phyloP scores from a whole-genome alignment of 2,888 invertebrate species.

The Thereva nobilitata region DNA sequence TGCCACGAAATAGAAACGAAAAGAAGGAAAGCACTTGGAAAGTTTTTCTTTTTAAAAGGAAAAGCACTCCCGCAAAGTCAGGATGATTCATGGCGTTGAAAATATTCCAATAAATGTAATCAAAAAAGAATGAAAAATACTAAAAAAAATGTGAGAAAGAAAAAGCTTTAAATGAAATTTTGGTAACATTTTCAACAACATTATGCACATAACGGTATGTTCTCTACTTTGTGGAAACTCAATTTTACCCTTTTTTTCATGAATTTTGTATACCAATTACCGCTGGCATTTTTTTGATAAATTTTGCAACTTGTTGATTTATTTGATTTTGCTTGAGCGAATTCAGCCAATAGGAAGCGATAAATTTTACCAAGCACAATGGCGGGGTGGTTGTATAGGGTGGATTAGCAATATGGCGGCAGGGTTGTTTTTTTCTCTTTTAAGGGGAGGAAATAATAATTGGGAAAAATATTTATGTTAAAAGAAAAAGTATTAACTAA shows the following conservation, averaged over 20 bases:
- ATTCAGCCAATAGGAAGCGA: conserved; percentile 30
- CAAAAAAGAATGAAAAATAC: conserved; percentile 10
- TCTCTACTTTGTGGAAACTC: conserved; percentile 13
- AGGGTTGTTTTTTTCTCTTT: too few relatives aligned
- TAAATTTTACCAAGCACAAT: conserved; percentile 17
- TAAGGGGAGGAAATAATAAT: too few relatives aligned
- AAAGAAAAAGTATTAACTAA: too few relatives aligned
- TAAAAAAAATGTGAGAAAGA: conserved; percentile 1
- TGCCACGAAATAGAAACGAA: too few relatives aligned
- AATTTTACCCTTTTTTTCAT: conserved; percentile 17
- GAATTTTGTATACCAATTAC: conserved; percentile 12
- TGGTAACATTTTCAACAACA: conserved; percentile 25
- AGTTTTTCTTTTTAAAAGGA: too few relatives aligned
- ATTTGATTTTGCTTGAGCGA: conserved; percentile 17
- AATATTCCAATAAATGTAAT: background rate
- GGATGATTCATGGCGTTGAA: too few relatives aligned
- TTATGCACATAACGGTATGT: conserved; percentile 11
- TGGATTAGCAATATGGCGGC: conserved; percentile 14
- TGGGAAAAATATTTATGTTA: too few relatives aligned
- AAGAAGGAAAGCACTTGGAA: too few relatives aligned
- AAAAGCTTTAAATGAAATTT: background rate
- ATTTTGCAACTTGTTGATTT: conserved; percentile 19
- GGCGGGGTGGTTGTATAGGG: conserved; percentile 1
- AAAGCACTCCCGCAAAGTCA: too few relatives aligned
- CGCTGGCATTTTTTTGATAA: background rate